Base-by-base conservation (phyloP, 2,113 vertebrate species). In the Anseranas semipalmata region DNA sequence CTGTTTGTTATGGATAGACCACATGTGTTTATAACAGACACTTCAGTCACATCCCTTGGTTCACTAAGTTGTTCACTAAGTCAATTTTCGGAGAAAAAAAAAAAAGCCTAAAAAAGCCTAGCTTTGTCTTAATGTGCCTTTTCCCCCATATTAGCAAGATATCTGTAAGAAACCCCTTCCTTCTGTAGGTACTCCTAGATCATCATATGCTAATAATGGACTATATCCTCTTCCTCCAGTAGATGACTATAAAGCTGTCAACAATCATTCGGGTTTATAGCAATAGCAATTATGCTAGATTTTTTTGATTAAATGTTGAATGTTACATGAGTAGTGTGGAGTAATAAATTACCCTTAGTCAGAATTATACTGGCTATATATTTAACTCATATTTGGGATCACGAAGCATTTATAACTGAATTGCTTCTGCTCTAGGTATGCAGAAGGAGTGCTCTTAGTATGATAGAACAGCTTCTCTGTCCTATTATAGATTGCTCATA, bases 191-290 rank as follows among this genome's bases (percentile, higher is more conserved):
- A 30, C 13, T 85, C 93, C 30, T 79, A 56, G 37, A 88, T 82
- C 39, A 75, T 88, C 48, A 20, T 63, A 74, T 62, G 35, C 75
- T 90, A 79, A 92, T 86, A 85, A 88, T 3, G 24, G 71, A 37
- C 63, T 86, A 5, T 58, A 68, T 79, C 72, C 21, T 71, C 76
- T 71, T 74, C 89, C 73, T 89, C 45, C 63, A 80, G 68, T 32
- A 81, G 87, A 30, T 80, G 48, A 71, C 72, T 86, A 16, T 93
- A 89, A 95, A 94, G 41, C 65, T 94, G 81, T 87, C 92, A 95
- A 78, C 66, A 87, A n/a, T 74, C 60, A 58, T 85, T 91, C 87
- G 77, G 28, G 24, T 78, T 89, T 93, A 75, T 35, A 67, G 80
- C 75, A 78, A 25, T 6, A 59, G 71, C 37, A 89, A 89, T 95